Evolutionary conservation across 2,888 invertebrate species (phyloP), one percentile per base, ranked within the genome.

Genomic region (Meteorus colon): DNA sequence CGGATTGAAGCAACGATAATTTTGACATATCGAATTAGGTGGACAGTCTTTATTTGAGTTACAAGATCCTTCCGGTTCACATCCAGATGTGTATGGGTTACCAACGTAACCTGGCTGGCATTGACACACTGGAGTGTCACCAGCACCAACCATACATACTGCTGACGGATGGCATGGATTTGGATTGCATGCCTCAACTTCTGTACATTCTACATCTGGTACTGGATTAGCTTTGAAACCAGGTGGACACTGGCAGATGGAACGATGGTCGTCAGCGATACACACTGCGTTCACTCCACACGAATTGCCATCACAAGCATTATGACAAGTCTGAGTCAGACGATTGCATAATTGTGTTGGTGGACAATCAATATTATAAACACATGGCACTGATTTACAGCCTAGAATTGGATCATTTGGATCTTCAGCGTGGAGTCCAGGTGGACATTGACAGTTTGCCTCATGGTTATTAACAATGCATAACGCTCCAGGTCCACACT

Each of bases 271-370:
- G 89, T 96, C 96, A 5, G 95, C 94, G 82, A 97, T 93, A 87
- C 97, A 97, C 19, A 97, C 95, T 10, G 97, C 96, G 89, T 97
- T 96, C 24, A 92, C 93, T 0, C 97, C 97, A 84, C 97, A 97
- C 2, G 95, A 93, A 81, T 95, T 94, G 86, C 95, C 94, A 79
- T 93, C 93, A 85, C 97, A 97, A 8, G 94, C 95, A 86, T 95
- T 94, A 83, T 93, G 92, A 84, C 97, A 97, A 29, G 94, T 94
- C 86, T 96, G 95, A 0, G 95, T 94, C 86, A 96, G 90, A 72
- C 97, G 92, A 86, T 97, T 95, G 87, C 97, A 97, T 73, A 96
- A 90, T 87, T 97, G 95, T 75, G 93, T 92, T 0, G 94, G 91
- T 45, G 95, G 94, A 85, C 97, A 97, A 86, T 96, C 96, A 67